Evolutionary conservation across 2,797 vertebrate species (phyloP).

Genomic region (Xiphophorus birchmanni): DNA sequence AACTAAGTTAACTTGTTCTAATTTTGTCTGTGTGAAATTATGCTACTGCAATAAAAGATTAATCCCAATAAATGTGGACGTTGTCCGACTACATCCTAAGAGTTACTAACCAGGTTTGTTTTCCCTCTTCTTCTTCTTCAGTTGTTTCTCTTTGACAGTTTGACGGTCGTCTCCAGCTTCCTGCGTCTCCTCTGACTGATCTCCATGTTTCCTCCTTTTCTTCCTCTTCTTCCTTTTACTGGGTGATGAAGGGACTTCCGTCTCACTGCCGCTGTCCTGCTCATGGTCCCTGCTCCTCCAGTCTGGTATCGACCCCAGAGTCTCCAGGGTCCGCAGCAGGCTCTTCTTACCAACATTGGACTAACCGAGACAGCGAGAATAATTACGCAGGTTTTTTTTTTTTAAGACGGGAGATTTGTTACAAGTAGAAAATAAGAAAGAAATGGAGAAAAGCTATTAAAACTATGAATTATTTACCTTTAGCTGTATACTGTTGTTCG

Average conservation of each 20-base stretch:
- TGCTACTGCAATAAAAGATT: not conserved
- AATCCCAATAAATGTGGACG: not conserved
- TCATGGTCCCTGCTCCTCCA: slow-evolving; percentile 59
- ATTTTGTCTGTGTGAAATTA: not conserved
- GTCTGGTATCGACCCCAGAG: slow-evolving; percentile 74
- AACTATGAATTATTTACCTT: slow-evolving; percentile 44
- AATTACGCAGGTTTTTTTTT: not conserved
- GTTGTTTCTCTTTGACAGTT: slow-evolving; percentile 10
- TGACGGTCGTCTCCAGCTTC: slow-evolving; percentile 27
- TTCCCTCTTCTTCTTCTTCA: slow-evolving; percentile 49
- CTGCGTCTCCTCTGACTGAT: slow-evolving; percentile 32
- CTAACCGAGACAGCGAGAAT: slow-evolving; percentile 34
- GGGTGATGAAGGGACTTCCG: slow-evolving; percentile 25
- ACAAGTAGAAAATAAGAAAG: not conserved
- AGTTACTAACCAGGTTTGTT: slow-evolving; percentile 57
- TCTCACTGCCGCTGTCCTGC: slow-evolving; percentile 73
- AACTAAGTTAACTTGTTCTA: not conserved
- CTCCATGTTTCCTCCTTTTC: slow-evolving; percentile 61
- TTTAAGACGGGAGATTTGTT: not conserved
- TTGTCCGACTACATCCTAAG: not conserved
- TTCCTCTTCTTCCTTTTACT: slow-evolving; percentile 77
- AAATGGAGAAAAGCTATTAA: not conserved
- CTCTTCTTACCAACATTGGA: slow-evolving; percentile 73
- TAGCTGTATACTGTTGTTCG: slow-evolving; percentile 15
- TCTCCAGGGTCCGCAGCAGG: slow-evolving; percentile 79